Evolutionary conservation across 2,797 vertebrate genomes (phyloP), one percentile per base, ranked within the genome.

Genomic region (Margarornis squamiger): DNA sequence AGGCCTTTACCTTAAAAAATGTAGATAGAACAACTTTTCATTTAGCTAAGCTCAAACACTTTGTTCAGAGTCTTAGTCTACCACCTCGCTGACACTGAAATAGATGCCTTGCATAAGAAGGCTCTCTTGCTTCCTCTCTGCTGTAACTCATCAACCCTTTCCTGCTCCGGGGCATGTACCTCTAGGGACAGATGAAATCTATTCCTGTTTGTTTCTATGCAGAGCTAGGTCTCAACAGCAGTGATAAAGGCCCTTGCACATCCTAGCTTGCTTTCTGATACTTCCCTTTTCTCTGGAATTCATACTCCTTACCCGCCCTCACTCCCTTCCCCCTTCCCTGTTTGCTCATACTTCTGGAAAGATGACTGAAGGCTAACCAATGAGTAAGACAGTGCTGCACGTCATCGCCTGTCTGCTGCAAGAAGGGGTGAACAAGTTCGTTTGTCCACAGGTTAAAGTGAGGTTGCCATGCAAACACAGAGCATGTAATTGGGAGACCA

Each of bases 281-380:
- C 95, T 97, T 97, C 97, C 95, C 88, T 96, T 95, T 97, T 96
- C 95, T 92, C 92, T 94, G 94, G 94, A 97, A 96, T 95, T 95
- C 26, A 10, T 67, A 63, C 43, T 80, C 68, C 86, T 90, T 14
- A 21, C 71, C 90, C 77, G 63, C 95, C 94, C 83, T 92, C 27
- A 0, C 78, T 94, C 80, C 86, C 96, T 93, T 88, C 92, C 39
- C 86, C 97, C 87, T 96, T 92, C 83, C 78, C 32, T 3, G 66
- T 95, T 98, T 96, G 97, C 95, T 98, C 98, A 98, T 91, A 86
- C 94, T 95, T 97, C 96, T 97, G 97, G 96, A 98, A 97, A 97
- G 95, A 97, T 65, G 95, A 97, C 97, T 96, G 96, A 97, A 97
- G 95, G 96, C 91, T 94, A 93, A 54, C 19, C 86, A 84, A 46